Base-by-base conservation (phyloP, 2,113 vertebrate genomes). In the Morone chrysops region DNA sequence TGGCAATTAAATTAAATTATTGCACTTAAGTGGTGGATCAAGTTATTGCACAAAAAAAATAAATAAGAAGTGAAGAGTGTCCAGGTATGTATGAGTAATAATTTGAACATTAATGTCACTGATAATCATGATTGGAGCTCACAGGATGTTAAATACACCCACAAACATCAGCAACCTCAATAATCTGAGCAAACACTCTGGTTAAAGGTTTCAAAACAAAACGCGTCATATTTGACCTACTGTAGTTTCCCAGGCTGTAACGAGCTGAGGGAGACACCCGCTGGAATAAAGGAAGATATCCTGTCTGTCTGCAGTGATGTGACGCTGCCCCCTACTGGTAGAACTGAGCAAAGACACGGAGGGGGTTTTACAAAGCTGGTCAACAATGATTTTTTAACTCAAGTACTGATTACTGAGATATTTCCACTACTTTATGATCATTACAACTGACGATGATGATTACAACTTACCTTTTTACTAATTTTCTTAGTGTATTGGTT, bases 171-270 rank as follows among this genome's bases (percentile, higher is more conserved):
- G 17, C 6, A 12, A 22, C 1, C n/a, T 25, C 4, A 4, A 1
- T 8, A 4, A 11, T 7, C 0, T 16, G 16, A 60, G 16, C 36
- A 20, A 25, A 43, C 40, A 1, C 5, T 8, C n/a, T 22, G 5
- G 6, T 22, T 6, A 36, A 45, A 48, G 53, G 17, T 65, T 71
- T 76, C 59, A 79, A 75, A 85, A 88, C 76, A 85, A 45, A 53
- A n/a, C 67, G 70, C 25, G 43, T 90, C 86, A 89, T 84, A 57
- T 86, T 86, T 92, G 86, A 89, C 87, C 81, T 0, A 89, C 80
- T 0, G 31, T 31, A 88, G 5, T 86, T 89, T 76, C 40, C 2
- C 25, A 40, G 14, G 9, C 16, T 25, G 63, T 14, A 0, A 5
- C 50, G 18, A 1, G 51, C 7, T 51, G 20, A 81, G 67, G 20